Evolutionary conservation across 2,888 invertebrate species (phyloP).

Genomic region (Drosophila limbata): DNA sequence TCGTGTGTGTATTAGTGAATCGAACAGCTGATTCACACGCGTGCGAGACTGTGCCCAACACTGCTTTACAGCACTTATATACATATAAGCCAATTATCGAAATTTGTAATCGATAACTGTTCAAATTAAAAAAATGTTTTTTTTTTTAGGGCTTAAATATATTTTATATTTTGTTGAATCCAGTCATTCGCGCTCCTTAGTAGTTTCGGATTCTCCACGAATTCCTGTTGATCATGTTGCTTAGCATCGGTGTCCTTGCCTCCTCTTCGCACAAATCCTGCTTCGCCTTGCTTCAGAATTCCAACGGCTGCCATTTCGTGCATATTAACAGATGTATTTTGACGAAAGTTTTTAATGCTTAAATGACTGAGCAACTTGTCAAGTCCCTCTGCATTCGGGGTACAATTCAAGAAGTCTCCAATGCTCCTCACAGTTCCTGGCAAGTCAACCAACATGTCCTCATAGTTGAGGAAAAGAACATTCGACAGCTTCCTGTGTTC

Average conservation of each 20-base stretch:
- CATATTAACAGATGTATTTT: constrained; percentile 92
- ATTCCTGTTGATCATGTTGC: constrained; percentile 61
- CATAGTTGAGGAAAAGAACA: constrained; percentile 92
- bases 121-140: background rate
- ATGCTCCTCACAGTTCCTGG: constrained; percentile 87
- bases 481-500: constrained; percentile 88
- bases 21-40: no score
- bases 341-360: constrained; percentile 92
- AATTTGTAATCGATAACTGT: background rate
- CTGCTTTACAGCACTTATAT: background rate
- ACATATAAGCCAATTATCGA: background rate
- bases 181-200: constrained; percentile 68
- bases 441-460: constrained; percentile 90
- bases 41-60: no score
- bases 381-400: constrained; percentile 87
- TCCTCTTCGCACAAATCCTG: constrained; percentile 88
- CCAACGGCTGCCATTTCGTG: constrained; percentile 88
- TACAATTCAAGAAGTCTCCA: constrained; percentile 88
- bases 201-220: constrained; percentile 63
- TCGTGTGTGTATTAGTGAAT: no score
- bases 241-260: constrained; percentile 36
- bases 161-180: constrained; percentile 60
- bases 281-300: constrained; percentile 87
- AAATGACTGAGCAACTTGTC: constrained; percentile 89
- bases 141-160: constrained; percentile 32